These are phyloP conservation scores for Butorides virescens DNA, from an alignment of 2,113 vertebrate genomes.

Conservation along the genomic window DNA sequence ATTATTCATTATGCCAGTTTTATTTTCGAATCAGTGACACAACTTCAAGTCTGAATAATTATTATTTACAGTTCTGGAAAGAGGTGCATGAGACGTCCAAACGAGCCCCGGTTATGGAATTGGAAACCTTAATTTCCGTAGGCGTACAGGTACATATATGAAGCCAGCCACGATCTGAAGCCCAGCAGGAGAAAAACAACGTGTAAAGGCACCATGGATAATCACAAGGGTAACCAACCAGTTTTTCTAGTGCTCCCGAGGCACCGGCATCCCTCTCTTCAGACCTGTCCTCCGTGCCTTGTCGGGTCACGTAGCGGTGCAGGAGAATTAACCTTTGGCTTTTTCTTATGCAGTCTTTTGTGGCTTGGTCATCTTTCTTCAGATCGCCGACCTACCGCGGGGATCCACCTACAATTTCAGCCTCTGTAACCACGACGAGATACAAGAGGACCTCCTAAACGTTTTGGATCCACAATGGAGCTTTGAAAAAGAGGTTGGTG, in stretches of 20 bases:
- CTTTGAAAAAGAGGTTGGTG: conserved; percentile 53
- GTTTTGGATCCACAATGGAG: background rate
- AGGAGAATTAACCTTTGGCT: conserved; percentile 43
- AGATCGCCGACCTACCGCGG: conserved; percentile 27
- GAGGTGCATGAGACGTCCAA: conserved; percentile 58
- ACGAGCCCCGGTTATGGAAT: conserved; percentile 61
- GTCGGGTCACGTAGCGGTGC: background rate
- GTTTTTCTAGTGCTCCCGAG: background rate
- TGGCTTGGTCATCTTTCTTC: conserved; percentile 69
- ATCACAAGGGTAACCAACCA: conserved; percentile 23
- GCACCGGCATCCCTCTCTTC: background rate
- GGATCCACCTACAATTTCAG: conserved; percentile 63
- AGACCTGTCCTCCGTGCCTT: background rate
- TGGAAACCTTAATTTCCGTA: conserved; percentile 71
- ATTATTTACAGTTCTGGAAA: conserved; percentile 41
- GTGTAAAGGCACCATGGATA: conserved; percentile 72
- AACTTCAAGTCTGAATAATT: conserved; percentile 33
- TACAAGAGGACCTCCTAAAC: conserved; percentile 18
- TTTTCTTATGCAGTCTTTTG: conserved; percentile 63
- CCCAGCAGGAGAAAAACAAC: conserved; percentile 62
- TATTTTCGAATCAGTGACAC: conserved; percentile 40
- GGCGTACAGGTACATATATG: conserved; percentile 75
- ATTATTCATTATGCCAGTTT: background rate
- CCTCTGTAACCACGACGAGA: conserved; percentile 61
- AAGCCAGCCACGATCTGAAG: conserved; percentile 59